phyloP scores from a whole-genome alignment of 1,140 invertebrate genomes.

The Micrasema minimum region DNA sequence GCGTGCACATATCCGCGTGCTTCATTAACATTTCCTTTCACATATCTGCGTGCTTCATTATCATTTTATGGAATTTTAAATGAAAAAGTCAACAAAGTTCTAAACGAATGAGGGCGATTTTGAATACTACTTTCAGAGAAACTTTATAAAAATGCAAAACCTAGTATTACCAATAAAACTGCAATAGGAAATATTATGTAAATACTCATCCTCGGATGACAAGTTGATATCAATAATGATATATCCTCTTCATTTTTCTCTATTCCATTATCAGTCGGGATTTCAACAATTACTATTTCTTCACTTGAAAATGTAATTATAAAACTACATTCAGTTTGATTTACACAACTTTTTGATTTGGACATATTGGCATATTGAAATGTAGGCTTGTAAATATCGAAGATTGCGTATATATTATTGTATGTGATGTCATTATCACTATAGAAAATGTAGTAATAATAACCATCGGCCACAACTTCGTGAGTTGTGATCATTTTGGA shows the following conservation, averaged over 20 bases:
- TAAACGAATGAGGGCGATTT: too few relatives aligned
- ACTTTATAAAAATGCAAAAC: constrained; percentile 78
- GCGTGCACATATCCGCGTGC: too few relatives aligned
- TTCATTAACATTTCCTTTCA: too few relatives aligned
- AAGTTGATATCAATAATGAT: constrained; percentile 76
- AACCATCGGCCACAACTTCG: constrained; percentile 77
- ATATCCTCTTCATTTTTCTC: constrained; percentile 78
- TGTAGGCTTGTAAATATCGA: constrained; percentile 85
- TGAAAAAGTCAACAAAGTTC: too few relatives aligned
- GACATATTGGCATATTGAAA: constrained; percentile 80
- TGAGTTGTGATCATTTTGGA: constrained; percentile 74
- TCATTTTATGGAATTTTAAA: too few relatives aligned
- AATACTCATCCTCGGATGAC: constrained; percentile 78
- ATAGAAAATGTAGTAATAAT: constrained; percentile 90
- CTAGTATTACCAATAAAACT: constrained; percentile 77
- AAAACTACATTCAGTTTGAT: constrained; percentile 80
- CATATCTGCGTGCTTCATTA: too few relatives aligned
- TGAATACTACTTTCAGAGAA: too few relatives aligned
- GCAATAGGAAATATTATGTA: constrained; percentile 83
- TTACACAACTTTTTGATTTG: constrained; percentile 75
- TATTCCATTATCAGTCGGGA: constrained; percentile 82
- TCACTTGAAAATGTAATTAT: constrained; percentile 74
- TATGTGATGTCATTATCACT: constrained; percentile 82
- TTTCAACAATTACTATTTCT: constrained; percentile 82
- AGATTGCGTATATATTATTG: constrained; percentile 84